Percentiles rank a stretch among this genome's conserved stretches.
Evolutionary conservation across 2,113 vertebrate genomes (phyloP).

Genomic region (Diphyllodes magnificus): DNA sequence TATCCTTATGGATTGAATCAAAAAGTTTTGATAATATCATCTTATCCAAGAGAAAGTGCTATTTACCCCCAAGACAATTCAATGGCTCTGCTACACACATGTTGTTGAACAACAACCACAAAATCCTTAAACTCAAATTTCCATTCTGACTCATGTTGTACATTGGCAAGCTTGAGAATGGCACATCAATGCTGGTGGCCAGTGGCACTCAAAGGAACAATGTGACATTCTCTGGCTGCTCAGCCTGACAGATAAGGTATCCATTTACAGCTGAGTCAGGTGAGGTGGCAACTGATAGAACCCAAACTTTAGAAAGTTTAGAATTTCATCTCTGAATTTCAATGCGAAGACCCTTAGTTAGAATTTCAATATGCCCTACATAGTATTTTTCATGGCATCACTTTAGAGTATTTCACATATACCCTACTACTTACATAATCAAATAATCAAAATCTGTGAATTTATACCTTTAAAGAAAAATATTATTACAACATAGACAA

Average conservation of each 20-base stretch:
- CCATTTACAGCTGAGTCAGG: not conserved
- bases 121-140: not conserved
- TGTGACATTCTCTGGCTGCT: not conserved
- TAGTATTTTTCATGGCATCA: not conserved
- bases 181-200: not conserved
- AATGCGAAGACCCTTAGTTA: rapidly evolving
- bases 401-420: not conserved
- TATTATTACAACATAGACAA: not conserved
- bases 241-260: not conserved
- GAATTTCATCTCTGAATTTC: not conserved
- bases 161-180: not conserved
- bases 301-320: not conserved
- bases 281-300: not conserved
- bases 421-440: not conserved
- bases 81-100: not conserved
- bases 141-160: not conserved
- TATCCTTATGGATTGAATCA: not conserved
- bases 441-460: not conserved
- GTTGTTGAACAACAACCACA: not conserved
- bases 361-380: not conserved
- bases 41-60: not conserved
- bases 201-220: not conserved
- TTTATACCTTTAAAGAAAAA: not conserved
- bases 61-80: not conserved
- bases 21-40: not conserved